phyloP scores from a whole-genome alignment of 2,888 invertebrate species.

The Xestobium rufovillosum region DNA sequence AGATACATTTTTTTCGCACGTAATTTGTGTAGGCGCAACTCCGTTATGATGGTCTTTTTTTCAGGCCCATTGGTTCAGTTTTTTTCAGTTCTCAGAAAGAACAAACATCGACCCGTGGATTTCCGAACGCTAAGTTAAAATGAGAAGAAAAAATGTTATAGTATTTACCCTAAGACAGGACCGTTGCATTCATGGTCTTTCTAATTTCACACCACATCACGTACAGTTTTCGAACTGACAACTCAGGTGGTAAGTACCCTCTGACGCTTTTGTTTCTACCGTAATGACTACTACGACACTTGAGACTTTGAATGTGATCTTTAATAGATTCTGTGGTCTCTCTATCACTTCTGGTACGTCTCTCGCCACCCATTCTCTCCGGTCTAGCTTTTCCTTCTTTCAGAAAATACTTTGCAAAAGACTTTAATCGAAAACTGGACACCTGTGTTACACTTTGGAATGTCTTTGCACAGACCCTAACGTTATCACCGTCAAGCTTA shows the following conservation, averaged over 20 bases:
- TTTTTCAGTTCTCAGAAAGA: constrained; percentile 1
- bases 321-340: constrained; percentile 1
- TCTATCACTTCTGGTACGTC: constrained; percentile 3
- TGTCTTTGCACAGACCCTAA: constrained; percentile 2
- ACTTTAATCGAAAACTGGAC: constrained; percentile 3
- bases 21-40: constrained; percentile 20
- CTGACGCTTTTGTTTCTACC: constrained; percentile 3
- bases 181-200: constrained; percentile 1
- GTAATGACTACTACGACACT: constrained; percentile 2
- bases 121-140: constrained; percentile 2
- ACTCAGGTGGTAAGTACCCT: constrained; percentile 1
- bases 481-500: constrained; percentile 1
- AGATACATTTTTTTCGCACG: constrained; percentile 24
- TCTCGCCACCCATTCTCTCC: neutral
- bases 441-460: constrained; percentile 3
- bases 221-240: constrained; percentile 3
- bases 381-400: constrained; percentile 1
- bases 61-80: neutral
- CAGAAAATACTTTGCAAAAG: constrained; percentile 1
- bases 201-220: constrained; percentile 1
- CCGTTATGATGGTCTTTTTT: constrained; percentile 3
- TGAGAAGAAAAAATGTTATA: neutral
- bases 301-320: constrained; percentile 3
- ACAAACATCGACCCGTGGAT: constrained; percentile 3
- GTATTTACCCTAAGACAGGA: neutral